Conservation (phyloP, 2,888 invertebrate species). For the Margaritifera margaritifera region DNA sequence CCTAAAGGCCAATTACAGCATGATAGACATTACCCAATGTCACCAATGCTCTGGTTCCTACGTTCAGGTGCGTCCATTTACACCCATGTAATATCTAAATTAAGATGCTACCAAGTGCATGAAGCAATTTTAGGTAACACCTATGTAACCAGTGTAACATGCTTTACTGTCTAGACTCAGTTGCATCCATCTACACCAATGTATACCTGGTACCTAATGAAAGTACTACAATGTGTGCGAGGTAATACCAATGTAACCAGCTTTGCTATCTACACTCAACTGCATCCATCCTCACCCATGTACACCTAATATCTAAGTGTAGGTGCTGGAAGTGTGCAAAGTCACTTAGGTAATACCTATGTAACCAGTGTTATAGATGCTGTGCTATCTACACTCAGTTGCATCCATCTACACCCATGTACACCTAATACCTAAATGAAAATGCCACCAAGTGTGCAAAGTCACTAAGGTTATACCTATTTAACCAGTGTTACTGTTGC, state of each 20-base stretch:
- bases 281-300: background rate
- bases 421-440: too few relatives aligned
- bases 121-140: background rate
- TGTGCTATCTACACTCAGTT: background rate
- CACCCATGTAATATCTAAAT: background rate
- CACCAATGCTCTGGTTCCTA: conserved; percentile 63
- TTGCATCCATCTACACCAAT: too few relatives aligned
- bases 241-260: background rate
- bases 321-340: background rate
- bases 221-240: background rate
- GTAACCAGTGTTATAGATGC: background rate
- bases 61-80: conserved; percentile 39
- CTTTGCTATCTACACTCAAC: background rate
- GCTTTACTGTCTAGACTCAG: too few relatives aligned
- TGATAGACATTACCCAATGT: conserved; percentile 59
- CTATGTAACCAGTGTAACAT: too few relatives aligned
- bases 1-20: conserved; percentile 64
- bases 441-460: too few relatives aligned
- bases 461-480: too few relatives aligned
- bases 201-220: background rate
- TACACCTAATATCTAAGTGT: too few relatives aligned
- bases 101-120: background rate
- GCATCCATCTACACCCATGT: background rate
- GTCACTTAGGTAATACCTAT: background rate
- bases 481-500: too few relatives aligned